Percentiles rank a stretch among this genome's conserved stretches.
Evolutionary conservation across 2,113 vertebrate genomes (phyloP).

Genomic region (Physeter macrocephalus): DNA sequence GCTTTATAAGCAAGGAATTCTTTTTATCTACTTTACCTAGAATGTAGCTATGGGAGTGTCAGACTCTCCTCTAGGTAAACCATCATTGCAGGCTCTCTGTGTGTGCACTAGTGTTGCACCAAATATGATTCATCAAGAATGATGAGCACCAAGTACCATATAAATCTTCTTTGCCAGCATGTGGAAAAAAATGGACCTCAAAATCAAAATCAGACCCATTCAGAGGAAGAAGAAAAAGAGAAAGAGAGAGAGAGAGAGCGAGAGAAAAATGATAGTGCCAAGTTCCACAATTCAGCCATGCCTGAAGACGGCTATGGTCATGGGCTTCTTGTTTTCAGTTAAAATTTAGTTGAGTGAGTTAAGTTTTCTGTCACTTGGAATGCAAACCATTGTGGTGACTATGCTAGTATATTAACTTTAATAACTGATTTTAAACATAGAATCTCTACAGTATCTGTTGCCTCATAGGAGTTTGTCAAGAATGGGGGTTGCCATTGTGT

Average conservation of each 20-base stretch:
- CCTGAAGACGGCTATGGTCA: not conserved
- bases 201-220: not conserved
- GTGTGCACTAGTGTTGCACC: not conserved
- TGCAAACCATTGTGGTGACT: not conserved
- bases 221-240: not conserved
- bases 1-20: not conserved
- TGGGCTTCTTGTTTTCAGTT: not conserved
- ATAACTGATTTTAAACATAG: not conserved
- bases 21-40: not conserved
- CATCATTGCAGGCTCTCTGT: not conserved
- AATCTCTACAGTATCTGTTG: not conserved
- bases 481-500: not conserved
- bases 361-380: not conserved
- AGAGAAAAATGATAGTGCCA: rapidly evolving
- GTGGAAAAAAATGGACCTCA: not conserved
- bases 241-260: not conserved
- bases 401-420: not conserved
- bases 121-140: not conserved
- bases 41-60: too few relatives aligned
- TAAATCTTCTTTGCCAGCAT: not conserved
- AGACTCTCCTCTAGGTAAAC: not conserved
- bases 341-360: not conserved
- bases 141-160: not conserved
- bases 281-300: not conserved
- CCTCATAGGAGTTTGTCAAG: not conserved